Evolutionary conservation across 2,113 vertebrate species (phyloP).

Genomic region (Notarius quadriscutis): DNA sequence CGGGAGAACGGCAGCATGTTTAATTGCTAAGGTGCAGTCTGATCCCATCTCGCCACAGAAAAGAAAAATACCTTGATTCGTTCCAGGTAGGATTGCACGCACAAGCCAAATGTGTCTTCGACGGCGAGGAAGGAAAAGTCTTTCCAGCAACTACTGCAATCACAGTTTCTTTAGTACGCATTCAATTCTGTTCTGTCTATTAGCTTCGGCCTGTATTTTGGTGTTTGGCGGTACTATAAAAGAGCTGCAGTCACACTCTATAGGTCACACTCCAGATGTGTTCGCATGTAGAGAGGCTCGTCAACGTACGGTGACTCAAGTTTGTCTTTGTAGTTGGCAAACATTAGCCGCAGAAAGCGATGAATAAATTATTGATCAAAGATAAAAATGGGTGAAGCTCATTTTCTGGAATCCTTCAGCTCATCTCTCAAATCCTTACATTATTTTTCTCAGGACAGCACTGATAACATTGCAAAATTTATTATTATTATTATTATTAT

Average conservation of each 20-base stretch:
- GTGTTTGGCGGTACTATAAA: not conserved
- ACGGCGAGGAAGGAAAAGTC: constrained; percentile 12
- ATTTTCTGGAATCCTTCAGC: not conserved
- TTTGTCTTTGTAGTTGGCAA: not conserved
- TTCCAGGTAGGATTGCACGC: constrained; percentile 18
- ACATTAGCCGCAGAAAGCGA: not conserved
- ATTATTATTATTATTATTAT: not conserved
- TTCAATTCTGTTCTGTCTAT: not conserved
- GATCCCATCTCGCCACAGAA: constrained; percentile 31
- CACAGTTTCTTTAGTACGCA: constrained; percentile 53
- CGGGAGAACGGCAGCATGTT: constrained; percentile 13
- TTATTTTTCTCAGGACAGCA: not conserved
- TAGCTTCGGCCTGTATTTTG: not conserved
- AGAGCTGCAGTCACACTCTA: not conserved
- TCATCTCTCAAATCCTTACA: not conserved
- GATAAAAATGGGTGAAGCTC: not conserved
- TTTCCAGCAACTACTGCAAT: constrained; percentile 50
- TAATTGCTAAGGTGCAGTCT: constrained; percentile 31
- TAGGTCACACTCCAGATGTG: not conserved
- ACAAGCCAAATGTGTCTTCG: constrained; percentile 57
- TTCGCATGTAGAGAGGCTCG: not conserved
- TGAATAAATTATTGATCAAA: not conserved
- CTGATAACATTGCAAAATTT: not conserved
- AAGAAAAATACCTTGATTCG: constrained; percentile 13
- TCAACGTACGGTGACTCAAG: not conserved